Conservation (phyloP, 2,113 vertebrate genomes). For the Erpornis zantholeuca region DNA sequence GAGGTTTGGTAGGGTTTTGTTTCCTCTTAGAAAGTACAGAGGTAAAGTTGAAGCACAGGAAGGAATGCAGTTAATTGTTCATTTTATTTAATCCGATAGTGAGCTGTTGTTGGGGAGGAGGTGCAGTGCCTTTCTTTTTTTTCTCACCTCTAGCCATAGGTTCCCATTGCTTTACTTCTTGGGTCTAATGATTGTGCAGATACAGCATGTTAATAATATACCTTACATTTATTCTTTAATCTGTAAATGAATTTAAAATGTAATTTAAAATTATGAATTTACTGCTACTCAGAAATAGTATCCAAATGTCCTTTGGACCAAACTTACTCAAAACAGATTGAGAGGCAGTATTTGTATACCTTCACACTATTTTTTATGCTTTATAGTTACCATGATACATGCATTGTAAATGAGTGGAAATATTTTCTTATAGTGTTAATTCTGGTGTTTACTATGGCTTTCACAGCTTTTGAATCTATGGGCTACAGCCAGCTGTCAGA, state of each 20-base stretch:
- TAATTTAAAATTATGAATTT: not conserved
- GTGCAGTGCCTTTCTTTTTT: not conserved
- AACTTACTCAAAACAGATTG: not conserved
- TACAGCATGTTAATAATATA: not conserved
- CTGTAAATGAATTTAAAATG: not conserved
- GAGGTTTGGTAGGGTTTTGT: not conserved
- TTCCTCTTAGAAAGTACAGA: not conserved
- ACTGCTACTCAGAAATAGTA: not conserved
- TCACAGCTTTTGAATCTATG: slow-evolving; percentile 42
- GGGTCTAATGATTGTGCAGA: not conserved
- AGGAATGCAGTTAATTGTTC: not conserved
- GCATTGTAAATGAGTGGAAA: not conserved
- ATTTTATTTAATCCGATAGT: not conserved
- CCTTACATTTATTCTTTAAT: not conserved
- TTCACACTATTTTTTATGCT: not conserved
- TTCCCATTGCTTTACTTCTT: not conserved
- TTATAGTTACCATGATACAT: not conserved
- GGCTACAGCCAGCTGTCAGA: slow-evolving; percentile 32
- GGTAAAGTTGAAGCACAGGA: not conserved
- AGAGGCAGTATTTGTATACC: not conserved
- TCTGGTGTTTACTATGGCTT: slow-evolving; percentile 30
- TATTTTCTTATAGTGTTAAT: slow-evolving; percentile 13
- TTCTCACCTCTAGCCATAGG: not conserved
- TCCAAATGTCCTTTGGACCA: not conserved
- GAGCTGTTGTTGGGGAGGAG: not conserved